A percentile compares a stretch with the other conserved stretches of the same genome.
Conservation (phyloP, 1,140 invertebrate genomes). For the Tribolium castaneum region DNA sequence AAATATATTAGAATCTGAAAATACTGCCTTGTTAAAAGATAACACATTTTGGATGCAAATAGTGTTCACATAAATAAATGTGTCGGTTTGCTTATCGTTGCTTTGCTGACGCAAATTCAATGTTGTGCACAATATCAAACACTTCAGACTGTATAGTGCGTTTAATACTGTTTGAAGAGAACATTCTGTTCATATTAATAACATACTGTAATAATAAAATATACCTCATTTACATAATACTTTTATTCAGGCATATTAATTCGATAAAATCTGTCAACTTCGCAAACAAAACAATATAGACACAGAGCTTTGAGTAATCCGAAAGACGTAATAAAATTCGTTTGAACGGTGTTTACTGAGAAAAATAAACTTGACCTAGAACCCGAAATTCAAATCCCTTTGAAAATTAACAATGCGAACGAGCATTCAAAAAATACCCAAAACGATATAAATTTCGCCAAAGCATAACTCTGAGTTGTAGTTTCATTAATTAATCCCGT, state of each 20-base stretch:
- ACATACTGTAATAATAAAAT: slow-evolving; percentile 16
- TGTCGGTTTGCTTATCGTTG: slow-evolving; percentile 12
- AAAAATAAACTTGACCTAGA: neutral
- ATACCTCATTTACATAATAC: neutral
- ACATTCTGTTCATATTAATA: slow-evolving; percentile 16
- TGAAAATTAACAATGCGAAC: neutral
- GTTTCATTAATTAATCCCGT: neutral
- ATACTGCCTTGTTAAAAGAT: too few relatives aligned
- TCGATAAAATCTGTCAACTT: slow-evolving; percentile 1
- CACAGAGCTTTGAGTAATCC: neutral
- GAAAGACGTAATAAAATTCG: neutral
- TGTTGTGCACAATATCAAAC: slow-evolving; percentile 23
- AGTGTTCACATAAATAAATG: slow-evolving; percentile 14
- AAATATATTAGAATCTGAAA: too few relatives aligned
- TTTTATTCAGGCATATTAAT: slow-evolving; percentile 2
- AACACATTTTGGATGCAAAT: neutral
- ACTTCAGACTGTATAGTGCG: slow-evolving; percentile 1
- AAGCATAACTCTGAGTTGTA: neutral
- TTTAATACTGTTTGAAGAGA: neutral
- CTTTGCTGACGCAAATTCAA: slow-evolving; percentile 15
- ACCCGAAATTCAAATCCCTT: neutral
- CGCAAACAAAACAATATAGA: neutral
- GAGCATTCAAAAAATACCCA: neutral
- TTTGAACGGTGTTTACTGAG: neutral
- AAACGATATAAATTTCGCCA: neutral